Percentiles rank a stretch among this genome's conserved stretches.
These are phyloP conservation scores for Iphiclides podalirius DNA, from an alignment of 2,888 invertebrate species.

Conservation along the genomic window DNA sequence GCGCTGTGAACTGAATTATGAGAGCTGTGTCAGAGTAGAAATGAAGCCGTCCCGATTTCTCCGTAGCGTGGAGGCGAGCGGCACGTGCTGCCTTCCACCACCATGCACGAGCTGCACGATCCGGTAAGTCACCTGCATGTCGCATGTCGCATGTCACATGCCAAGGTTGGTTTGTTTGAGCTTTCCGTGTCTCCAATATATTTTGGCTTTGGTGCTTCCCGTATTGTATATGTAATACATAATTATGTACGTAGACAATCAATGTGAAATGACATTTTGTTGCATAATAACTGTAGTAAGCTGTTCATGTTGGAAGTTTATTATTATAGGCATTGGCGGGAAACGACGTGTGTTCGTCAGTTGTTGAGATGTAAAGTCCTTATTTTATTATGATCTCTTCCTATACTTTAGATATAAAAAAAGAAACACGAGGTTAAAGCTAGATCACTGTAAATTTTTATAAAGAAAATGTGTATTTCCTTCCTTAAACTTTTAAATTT, in stretches of 20 bases:
- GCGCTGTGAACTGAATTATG: too few relatives aligned
- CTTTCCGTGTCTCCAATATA: slow-evolving; percentile 54
- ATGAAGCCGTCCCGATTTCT: slow-evolving; percentile 50
- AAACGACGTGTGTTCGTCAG: too few relatives aligned
- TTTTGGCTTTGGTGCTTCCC: slow-evolving; percentile 41
- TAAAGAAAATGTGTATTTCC: too few relatives aligned
- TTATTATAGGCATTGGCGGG: too few relatives aligned
- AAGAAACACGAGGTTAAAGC: too few relatives aligned
- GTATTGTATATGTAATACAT: slow-evolving; percentile 22
- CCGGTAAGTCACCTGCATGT: slow-evolving; percentile 71
- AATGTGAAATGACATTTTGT: neutral
- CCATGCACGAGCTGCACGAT: slow-evolving; percentile 80
- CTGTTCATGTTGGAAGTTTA: neutral
- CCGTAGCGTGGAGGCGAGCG: slow-evolving; percentile 75
- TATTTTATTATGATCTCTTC: too few relatives aligned
- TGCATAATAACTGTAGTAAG: neutral
- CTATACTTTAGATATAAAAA: too few relatives aligned
- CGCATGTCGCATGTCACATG: slow-evolving; percentile 43
- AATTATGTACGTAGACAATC: neutral
- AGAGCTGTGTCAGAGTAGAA: slow-evolving; percentile 2
- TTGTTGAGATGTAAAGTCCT: neutral
- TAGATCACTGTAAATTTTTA: neutral
- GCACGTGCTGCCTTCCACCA: slow-evolving; percentile 78
- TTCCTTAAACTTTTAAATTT: too few relatives aligned
- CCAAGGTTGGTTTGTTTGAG: slow-evolving; percentile 47